Evolutionary conservation across 2,797 vertebrate genomes (phyloP).

Genomic region (Pseudopleuronectes americanus): DNA sequence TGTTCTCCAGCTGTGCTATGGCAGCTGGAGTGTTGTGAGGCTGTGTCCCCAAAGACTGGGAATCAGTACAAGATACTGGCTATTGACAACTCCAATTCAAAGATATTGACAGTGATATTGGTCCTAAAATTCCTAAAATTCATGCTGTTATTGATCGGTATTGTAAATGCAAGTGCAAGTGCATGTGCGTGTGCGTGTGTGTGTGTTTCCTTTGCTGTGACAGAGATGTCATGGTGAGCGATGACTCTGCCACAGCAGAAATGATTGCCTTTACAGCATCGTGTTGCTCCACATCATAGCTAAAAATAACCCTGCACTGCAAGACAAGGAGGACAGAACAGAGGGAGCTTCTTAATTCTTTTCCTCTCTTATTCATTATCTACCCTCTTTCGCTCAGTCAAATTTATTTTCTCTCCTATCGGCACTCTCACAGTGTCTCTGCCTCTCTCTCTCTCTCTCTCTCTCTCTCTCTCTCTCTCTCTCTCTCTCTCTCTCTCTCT

Average conservation of each 20-base stretch:
- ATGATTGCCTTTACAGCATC: constrained; percentile 79
- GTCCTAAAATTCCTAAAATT: constrained; percentile 14
- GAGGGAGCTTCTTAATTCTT: constrained; percentile 37
- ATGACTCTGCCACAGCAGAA: constrained; percentile 73
- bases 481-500: neutral
- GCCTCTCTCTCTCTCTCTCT: constrained; percentile 13
- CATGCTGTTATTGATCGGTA: constrained; percentile 2
- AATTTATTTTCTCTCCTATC: constrained; percentile 55
- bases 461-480: constrained; percentile 24
- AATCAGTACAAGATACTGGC: neutral
- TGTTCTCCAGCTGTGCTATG: neutral
- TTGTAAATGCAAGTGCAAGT: neutral
- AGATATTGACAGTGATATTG: constrained; percentile 13
- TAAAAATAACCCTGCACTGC: constrained; percentile 83
- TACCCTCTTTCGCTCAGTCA: constrained; percentile 45
- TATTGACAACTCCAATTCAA: constrained; percentile 5
- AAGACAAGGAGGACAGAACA: constrained; percentile 65
- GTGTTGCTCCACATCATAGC: constrained; percentile 72
- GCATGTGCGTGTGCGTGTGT: constrained; percentile 10
- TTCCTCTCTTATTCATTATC: constrained; percentile 50
- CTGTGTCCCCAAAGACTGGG: constrained; percentile 1
- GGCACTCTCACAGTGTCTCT: constrained; percentile 18
- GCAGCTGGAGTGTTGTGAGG: constrained; percentile 10
- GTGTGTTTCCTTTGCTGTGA: constrained; percentile 47
- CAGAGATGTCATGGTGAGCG: constrained; percentile 68